phyloP scores from a whole-genome alignment of 1,140 invertebrate species.

The Mycetomoellerius zeteki region DNA sequence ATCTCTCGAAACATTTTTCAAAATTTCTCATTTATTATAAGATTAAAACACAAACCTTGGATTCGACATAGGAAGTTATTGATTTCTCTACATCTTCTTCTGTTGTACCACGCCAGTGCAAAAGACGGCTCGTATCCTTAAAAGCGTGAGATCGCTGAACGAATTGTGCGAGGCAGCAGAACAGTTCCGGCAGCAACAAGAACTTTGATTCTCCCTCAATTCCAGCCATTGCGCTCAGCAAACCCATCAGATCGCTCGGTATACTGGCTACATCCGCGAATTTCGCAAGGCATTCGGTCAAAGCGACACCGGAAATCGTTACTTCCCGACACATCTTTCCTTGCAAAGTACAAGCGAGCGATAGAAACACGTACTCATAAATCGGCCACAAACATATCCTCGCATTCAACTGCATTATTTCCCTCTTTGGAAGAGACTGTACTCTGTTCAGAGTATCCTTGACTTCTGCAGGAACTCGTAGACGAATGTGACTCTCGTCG shows the following conservation, averaged over 20 bases:
- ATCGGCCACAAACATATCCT: slow-evolving; percentile 84
- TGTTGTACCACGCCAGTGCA: slow-evolving; percentile 54
- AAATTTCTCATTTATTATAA: not conserved
- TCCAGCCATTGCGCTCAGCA: slow-evolving; percentile 72
- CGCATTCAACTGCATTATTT: slow-evolving; percentile 15
- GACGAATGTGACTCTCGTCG: slow-evolving; percentile 54
- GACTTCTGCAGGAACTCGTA: slow-evolving; percentile 14
- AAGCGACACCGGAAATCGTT: not conserved
- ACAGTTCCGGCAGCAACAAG: slow-evolving; percentile 72
- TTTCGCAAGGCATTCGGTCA: slow-evolving; percentile 28
- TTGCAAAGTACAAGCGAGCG: slow-evolving; percentile 75
- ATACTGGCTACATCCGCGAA: slow-evolving; percentile 78
- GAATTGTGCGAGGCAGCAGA: slow-evolving; percentile 71
- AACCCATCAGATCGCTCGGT: slow-evolving; percentile 76
- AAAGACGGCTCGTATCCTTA: slow-evolving; percentile 65
- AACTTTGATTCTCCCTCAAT: slow-evolving; percentile 30
- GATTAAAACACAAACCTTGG: not conserved
- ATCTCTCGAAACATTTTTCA: no score
- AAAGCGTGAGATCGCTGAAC: slow-evolving; percentile 71
- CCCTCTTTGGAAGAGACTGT: not conserved
- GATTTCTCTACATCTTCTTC: slow-evolving; percentile 57
- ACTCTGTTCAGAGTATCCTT: not conserved
- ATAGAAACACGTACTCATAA: slow-evolving; percentile 83
- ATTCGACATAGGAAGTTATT: not conserved
- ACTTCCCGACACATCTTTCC: slow-evolving; percentile 66